Evolutionary conservation across 2,888 invertebrate species (phyloP), one percentile per base, ranked within the genome.

Genomic region (Eilema depressum): DNA sequence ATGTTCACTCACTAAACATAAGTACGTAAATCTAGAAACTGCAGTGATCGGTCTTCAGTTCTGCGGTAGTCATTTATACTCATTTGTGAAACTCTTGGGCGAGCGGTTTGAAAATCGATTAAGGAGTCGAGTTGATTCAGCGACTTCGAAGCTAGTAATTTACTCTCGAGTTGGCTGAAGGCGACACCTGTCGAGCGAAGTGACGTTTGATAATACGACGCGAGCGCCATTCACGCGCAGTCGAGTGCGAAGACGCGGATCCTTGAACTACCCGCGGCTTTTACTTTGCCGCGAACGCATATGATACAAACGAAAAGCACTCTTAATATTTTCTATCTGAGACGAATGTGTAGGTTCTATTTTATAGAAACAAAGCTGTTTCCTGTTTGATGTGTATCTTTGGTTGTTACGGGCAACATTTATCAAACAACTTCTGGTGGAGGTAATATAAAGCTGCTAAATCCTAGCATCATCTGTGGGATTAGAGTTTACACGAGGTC

Each of bases 141-240:
- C 92, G 93, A 92, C 90, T 93, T 92, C 89, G 90, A 89, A 91
- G 92, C 91, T 92, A 92, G 95, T 95, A 95, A 95, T 95, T 95
- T 94, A 93, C 94, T 94, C 91, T 93, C 92, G 92, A 94, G 93
- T 92, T 92, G 92, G 93, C 94, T 95, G 95, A 93, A 93, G 93
- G 93, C 93, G 95, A 95, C 94, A 95, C 95, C 95, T 95, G 95
- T 94, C 95, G 93, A 85, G 87, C 88, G 86, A 93, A 92, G 91
- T 94, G 94, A 94, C 92, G 93, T 91, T 91, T 92, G 93, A 94
- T 94, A 95, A 95, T 93, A 90, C 93, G 93, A 94, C 89, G 91
- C 91, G 91, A 88, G 88, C 90, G 90, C 92, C 88, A 93, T 94
- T 94, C 91, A 91, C 86, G 92, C 88, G 91, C 92, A 91, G 80